Conservation (phyloP, 2,888 invertebrate genomes). For the Morpho achilles region DNA sequence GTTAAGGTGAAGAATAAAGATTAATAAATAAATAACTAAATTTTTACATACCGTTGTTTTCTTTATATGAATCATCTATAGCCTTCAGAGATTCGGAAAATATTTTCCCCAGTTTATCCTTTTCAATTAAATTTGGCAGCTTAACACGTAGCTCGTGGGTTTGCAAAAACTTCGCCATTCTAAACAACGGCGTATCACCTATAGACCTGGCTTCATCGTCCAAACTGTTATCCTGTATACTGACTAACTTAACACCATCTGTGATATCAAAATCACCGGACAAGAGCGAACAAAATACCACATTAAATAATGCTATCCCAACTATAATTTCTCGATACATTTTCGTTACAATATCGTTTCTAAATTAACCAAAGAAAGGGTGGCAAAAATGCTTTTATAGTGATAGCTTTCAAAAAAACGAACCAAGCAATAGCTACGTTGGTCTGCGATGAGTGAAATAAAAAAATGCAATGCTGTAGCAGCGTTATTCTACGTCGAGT, state of each 20-base stretch:
- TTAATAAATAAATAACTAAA: too few relatives aligned
- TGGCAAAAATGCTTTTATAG: conserved; percentile 58
- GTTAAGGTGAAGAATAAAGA: too few relatives aligned
- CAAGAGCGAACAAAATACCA: conserved; percentile 42
- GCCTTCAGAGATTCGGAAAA: conserved; percentile 73
- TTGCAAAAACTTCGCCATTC: conserved; percentile 83
- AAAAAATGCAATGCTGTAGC: conserved; percentile 31
- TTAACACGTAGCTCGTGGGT: conserved; percentile 86
- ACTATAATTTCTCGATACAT: conserved; percentile 55
- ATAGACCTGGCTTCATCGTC: conserved; percentile 67
- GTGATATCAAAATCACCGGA: conserved; percentile 78
- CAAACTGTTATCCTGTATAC: conserved; percentile 67
- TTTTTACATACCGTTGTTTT: conserved; percentile 68
- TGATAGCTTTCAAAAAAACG: conserved; percentile 71
- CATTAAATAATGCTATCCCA: conserved; percentile 37
- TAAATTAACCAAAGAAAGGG: conserved; percentile 67
- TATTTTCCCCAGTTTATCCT: conserved; percentile 80
- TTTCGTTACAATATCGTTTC: conserved; percentile 45
- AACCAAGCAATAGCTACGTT: conserved; percentile 53
- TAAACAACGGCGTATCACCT: conserved; percentile 75
- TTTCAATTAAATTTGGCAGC: conserved; percentile 83
- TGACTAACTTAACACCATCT: conserved; percentile 82
- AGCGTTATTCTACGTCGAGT: conserved; percentile 38
- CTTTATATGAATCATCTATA: conserved; percentile 65
- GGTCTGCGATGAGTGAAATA: conserved; percentile 39